Base-by-base conservation (phyloP, 2,888 invertebrate species). In the Parnassius orleans region DNA sequence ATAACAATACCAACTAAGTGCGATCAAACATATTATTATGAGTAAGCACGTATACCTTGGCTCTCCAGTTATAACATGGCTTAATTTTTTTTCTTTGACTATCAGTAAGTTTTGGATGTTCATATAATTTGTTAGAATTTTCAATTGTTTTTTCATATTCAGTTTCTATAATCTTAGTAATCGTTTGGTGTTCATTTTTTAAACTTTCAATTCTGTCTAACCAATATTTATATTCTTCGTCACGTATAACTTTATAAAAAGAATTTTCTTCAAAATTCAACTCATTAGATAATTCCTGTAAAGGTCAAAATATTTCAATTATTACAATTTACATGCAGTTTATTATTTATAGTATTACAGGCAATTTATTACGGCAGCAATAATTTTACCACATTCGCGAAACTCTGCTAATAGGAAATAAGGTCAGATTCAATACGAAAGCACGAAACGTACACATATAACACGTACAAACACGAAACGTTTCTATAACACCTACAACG, bases 101-200 rank as follows among this genome's bases (percentile, higher is more conserved):
- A 11, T 81, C 75, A 9, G 83, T 77, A 50, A 78, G 55, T 69
- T 77, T 78, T 7, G 81, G 77, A 15, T 73, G 53, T 65, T 83
- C 77, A 68, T 77, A 81, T 60, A 77, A 65, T 67, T 81, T 77
- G 57, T 78, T 80, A 5, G 81, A 80, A 54, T 69, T 74, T 72
- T 84, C 79, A 56, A 90, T 80, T 12, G 84, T 81, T 73, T 82
- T 87, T 58, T 86, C 83, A 72, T 85, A 90, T 75, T 89, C 89
- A 2, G 76, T 44, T 72, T 90, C 89, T 65, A 89, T 77, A 57
- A 90, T 88, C 72, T 84, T 82, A 68, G 88, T 89, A 10, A 91
- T 91, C 57, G 74, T 60, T 65, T 83, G 80, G 70, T 91, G 90
- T 73, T 90, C 89, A 66, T 80, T 86, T 75, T 84, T 88, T 1